These are phyloP conservation scores for Cladorhizidae sp. DNA, from an alignment of 37 sponge, comb jelly and placozoan genomes.

Conservation along the genomic window DNA sequence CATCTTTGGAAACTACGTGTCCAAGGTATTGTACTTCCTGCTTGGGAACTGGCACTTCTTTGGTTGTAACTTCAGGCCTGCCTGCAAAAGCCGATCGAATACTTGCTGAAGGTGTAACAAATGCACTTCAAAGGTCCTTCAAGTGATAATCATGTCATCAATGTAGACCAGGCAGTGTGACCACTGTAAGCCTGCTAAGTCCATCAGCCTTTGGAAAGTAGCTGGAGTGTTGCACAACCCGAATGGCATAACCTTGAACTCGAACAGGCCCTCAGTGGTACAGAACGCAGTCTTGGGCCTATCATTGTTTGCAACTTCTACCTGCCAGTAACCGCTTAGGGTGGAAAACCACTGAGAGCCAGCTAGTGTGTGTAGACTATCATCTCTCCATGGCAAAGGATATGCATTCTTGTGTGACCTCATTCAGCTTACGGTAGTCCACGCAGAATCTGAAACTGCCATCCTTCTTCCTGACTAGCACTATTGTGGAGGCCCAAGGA, in stretches of 20 bases:
- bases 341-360: conserved; percentile 14
- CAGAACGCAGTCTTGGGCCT: conserved; percentile 14
- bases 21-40: conserved; percentile 24
- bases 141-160: conserved; percentile 40
- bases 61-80: conserved; percentile 36
- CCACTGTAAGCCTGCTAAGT: conserved; percentile 36
- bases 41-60: no score
- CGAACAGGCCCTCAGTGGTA: conserved; percentile 38
- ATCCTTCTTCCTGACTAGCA: conserved; percentile 11
- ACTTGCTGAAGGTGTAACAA: conserved; percentile 18
- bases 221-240: no score
- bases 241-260: conserved; percentile 37
- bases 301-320: conserved; percentile 8
- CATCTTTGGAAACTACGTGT: conserved; percentile 22
- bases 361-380: conserved; percentile 1
- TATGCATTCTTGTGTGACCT: conserved; percentile 7
- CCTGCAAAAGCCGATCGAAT: conserved; percentile 9
- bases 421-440: conserved; percentile 11
- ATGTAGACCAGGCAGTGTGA: conserved; percentile 34
- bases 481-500: not conserved
- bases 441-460: conserved; percentile 14
- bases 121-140: conserved; percentile 19
- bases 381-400: conserved; percentile 5
- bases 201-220: conserved; percentile 47
- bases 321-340: no score